Conservation (phyloP, 2,797 vertebrate genomes). For the Benthosema pterotum region DNA sequence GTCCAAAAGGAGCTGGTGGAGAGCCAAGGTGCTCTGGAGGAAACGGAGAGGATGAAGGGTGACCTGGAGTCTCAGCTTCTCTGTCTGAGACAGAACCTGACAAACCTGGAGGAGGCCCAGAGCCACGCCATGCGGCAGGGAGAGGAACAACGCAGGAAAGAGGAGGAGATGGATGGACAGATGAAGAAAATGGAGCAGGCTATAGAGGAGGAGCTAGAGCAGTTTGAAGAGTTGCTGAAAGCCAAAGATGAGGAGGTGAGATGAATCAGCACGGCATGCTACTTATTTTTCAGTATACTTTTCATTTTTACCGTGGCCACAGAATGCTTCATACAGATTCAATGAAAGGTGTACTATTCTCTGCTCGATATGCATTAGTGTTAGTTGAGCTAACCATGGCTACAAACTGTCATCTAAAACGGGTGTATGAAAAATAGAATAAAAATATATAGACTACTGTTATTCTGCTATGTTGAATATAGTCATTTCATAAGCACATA, state of each 20-base stretch:
- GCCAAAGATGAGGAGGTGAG: conserved; percentile 77
- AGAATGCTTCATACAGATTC: no score
- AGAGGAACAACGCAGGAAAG: conserved; percentile 65
- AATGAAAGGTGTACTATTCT: no score
- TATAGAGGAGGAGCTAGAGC: conserved; percentile 77
- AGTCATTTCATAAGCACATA: no score
- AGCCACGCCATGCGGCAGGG: conserved; percentile 63
- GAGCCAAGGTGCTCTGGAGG: conserved; percentile 55
- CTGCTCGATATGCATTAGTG: no score
- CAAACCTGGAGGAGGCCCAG: conserved; percentile 69
- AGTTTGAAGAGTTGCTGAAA: conserved; percentile 79
- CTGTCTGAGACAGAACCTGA: conserved; percentile 67
- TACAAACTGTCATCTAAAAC: no score
- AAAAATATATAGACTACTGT: no score
- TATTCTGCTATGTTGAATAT: no score
- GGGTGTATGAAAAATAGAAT: no score
- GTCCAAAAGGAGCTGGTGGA: conserved; percentile 66
- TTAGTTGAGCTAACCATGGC: no score
- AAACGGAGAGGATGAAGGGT: conserved; percentile 67
- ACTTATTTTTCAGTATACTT: no score
- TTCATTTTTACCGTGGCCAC: no score
- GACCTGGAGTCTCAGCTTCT: conserved; percentile 74
- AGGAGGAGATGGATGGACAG: conserved; percentile 70
- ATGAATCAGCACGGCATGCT: neutral
- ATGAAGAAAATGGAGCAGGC: conserved; percentile 76